These are phyloP conservation scores for Sminthopsis crassicaudata DNA, from an alignment of 2,113 vertebrate species.

Conservation along the genomic window DNA sequence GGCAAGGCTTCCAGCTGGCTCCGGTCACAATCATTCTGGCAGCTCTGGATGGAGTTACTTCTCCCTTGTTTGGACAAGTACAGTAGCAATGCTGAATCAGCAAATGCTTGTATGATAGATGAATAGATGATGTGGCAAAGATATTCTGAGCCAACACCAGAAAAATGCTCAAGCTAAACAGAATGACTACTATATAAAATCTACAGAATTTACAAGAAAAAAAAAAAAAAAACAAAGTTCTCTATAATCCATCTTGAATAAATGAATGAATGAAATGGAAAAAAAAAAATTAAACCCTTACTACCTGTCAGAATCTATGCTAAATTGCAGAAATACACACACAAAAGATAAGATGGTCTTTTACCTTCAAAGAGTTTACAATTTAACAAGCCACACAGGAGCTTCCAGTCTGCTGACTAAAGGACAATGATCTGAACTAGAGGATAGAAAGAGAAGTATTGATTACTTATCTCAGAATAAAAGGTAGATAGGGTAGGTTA, in stretches of 20 bases:
- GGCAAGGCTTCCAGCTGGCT: not conserved
- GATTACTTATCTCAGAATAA: not conserved
- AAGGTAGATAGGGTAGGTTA: not conserved
- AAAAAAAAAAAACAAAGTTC: not conserved
- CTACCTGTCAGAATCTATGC: not conserved
- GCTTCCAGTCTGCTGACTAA: not conserved
- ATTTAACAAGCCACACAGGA: not conserved
- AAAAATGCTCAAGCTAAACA: not conserved
- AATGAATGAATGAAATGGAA: not conserved
- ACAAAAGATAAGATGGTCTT: not conserved
- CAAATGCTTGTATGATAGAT: not conserved
- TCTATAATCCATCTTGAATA: not conserved
- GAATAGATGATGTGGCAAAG: not conserved
- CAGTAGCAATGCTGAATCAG: not conserved
- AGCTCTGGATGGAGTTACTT: too few relatives aligned
- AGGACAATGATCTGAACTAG: not conserved
- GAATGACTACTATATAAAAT: fast-evolving
- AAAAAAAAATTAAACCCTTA: not conserved
- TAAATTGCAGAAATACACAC: not conserved
- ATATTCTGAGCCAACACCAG: not conserved
- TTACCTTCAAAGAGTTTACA: not conserved
- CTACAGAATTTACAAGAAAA: not conserved
- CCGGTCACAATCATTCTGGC: not conserved
- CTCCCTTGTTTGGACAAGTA: not conserved
- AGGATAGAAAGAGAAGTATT: not conserved